Base-by-base conservation (phyloP, 2,888 invertebrate genomes). In the Melipona beecheii region DNA sequence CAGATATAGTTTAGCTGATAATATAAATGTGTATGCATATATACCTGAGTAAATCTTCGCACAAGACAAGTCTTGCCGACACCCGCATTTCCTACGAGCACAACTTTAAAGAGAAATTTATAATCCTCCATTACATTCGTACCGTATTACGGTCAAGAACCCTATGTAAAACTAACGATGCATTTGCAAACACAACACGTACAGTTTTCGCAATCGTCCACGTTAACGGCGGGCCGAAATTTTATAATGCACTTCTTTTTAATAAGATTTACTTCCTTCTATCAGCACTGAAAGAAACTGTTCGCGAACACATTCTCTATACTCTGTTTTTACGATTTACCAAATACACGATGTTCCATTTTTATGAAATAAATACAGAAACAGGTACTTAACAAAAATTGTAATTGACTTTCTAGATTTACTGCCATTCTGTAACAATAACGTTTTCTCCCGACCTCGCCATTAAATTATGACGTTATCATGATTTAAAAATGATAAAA, bases 51-150 rank as follows among this genome's bases (percentile, higher is more conserved):
- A 94, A 99, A 99, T 92, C 99, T 96, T 87, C 99, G 96, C 80
- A 99, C 99, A 78, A 99, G 96, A 95, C 99, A 99, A 75, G 99
- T 99, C 95, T 99, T 99, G 36, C 99, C 99, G 87, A 99, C 99
- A 78, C 99, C 99, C 88, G 99, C 99, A 95, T 99, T 99, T 74
- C 99, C 99, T 89, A 99, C 99, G 87, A 99, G 96, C 87, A 99
- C 99, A 91, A 99, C 99, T 97, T 99, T 99, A 95, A 99, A 99
- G 91, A 99, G 96, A 96, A 99, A 99, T 95, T 99, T 99, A 95
- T 99, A 99, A 96, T 99, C 99, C 95, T 99, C 99, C 99, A 99
- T 85, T 78, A 82, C 79, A 85, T 81, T 73, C 62, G 84, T 79
- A 79, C 86, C 49, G 73, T 73, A 82, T 75, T 76, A 69, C 78